Evolutionary conservation across 2,888 invertebrate species (phyloP), one percentile per base, ranked within the genome.

Genomic region (Heliothis peltigera): DNA sequence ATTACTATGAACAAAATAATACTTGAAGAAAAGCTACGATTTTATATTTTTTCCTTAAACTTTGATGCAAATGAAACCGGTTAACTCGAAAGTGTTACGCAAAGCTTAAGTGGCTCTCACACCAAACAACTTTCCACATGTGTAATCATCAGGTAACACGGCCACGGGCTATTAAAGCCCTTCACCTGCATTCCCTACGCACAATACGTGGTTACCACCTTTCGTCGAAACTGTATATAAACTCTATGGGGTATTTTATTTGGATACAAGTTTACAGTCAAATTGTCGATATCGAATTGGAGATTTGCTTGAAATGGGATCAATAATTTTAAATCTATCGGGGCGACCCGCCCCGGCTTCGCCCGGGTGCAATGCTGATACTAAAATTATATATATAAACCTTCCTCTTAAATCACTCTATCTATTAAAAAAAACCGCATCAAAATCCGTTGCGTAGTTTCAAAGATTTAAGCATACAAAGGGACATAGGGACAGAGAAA

Each of bases 41-140:
- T 32, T 32, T 32, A 8, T 18, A 44, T 44, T 43, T 55, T 72
- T 68, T 74, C 18, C 59, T 67, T 59, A 53, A 54, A 74, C 53
- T 60, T 28, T 21, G 61, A 32, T n/a, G 44, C 21, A 54, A 25
- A 70, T 57, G 2, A 54, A 44, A 35, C 39, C 12, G 46, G 42
- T 18, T 49, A 21, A 39, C 42, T 57, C 22, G 19, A 70, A 56
- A 69, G 58, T 65, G 49, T 64, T 77, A 63, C 69, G 58, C 53
- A 72, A 63, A 76, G 52, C 56, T 32, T 44, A 32, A 63, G 52
- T 69, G 51, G 70, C 48, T 64, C 63, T 56, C 65, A 57, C 77
- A 55, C 60, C 60, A 76, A 76, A 73, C 73, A 73, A 73, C 73
- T 73, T 73, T 73, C 72, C 65, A 76, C 72, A 55, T 70, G 60